Percentiles rank a stretch among this genome's conserved stretches.
phyloP scores from a whole-genome alignment of 2,888 invertebrate genomes.

The Carcina quercana region DNA sequence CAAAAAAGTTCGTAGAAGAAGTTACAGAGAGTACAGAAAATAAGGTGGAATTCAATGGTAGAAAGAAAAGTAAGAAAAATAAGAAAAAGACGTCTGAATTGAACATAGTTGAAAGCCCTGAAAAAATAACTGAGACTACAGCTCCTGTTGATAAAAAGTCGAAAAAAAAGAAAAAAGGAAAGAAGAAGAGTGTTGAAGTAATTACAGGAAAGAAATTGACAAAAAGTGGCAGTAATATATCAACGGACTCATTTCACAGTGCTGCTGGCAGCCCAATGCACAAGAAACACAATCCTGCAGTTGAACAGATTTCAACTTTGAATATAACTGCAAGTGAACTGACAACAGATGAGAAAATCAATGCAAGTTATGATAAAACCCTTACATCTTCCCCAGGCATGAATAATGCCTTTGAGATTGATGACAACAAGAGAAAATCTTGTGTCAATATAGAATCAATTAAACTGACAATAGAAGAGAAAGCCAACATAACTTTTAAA shows the following conservation, averaged over 20 bases:
- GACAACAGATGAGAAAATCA: no score
- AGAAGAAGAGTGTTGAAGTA: constrained; percentile 24
- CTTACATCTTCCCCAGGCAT: no score
- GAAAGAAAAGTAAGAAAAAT: constrained; percentile 27
- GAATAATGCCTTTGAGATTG: no score
- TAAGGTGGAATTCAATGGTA: constrained; percentile 14
- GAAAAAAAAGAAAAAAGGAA: constrained; percentile 36
- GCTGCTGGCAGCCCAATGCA: constrained; percentile 49
- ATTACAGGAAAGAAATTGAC: constrained; percentile 13
- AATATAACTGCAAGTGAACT: no score
- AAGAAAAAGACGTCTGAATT: constrained; percentile 22
- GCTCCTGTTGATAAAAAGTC: not conserved
- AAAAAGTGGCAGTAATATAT: constrained; percentile 31
- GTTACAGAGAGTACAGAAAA: constrained; percentile 13
- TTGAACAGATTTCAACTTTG: constrained; percentile 10
- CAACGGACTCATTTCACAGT: constrained; percentile 53
- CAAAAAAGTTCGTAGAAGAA: constrained; percentile 26
- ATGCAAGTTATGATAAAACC: no score
- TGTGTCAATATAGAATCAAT: no score
- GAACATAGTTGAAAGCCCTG: not conserved
- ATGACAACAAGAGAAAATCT: no score
- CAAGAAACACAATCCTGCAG: constrained; percentile 5
- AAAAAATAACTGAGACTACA: not conserved
- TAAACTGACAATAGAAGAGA: no score
- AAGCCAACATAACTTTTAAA: constrained; percentile 19